These are phyloP conservation scores for Halichoeres trimaculatus DNA, from an alignment of 2,113 vertebrate species.

Conservation along the genomic window DNA sequence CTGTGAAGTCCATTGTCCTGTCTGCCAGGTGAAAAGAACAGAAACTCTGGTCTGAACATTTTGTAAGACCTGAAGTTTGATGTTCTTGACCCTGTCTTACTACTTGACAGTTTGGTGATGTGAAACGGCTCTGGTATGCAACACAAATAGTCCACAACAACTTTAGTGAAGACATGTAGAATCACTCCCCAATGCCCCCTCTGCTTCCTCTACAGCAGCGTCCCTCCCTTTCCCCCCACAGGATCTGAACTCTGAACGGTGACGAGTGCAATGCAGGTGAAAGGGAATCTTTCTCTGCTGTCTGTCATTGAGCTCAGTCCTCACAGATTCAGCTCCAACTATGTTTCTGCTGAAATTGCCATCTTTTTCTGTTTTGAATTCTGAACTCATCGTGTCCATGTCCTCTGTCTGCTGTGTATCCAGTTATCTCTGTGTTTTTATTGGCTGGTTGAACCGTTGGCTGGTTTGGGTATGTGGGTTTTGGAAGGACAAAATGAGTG, in stretches of 20 bases:
- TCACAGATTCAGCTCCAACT: neutral
- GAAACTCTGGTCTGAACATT: constrained; percentile 18
- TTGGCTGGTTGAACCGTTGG: constrained; percentile 36
- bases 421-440: constrained; percentile 32
- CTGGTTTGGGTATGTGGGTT: constrained; percentile 44
- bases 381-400: constrained; percentile 10
- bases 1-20: neutral
- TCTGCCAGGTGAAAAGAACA: neutral
- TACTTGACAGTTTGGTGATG: constrained; percentile 15
- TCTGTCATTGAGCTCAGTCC: neutral
- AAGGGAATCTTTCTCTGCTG: neutral
- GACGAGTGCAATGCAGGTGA: constrained; percentile 14
- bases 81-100: constrained; percentile 34
- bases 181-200: constrained; percentile 43
- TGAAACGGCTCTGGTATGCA: constrained; percentile 49
- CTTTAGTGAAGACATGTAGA: constrained; percentile 25
- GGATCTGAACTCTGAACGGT: constrained; percentile 54
- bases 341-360: constrained; percentile 1
- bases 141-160: constrained; percentile 36
- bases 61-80: constrained; percentile 13
- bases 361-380: constrained; percentile 6
- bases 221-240: constrained; percentile 59
- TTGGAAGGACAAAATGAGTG: constrained; percentile 48
- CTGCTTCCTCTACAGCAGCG: constrained; percentile 39
- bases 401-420: constrained; percentile 11